Conservation (phyloP, 2,113 vertebrate species). For the Chinchilla lanigera region DNA sequence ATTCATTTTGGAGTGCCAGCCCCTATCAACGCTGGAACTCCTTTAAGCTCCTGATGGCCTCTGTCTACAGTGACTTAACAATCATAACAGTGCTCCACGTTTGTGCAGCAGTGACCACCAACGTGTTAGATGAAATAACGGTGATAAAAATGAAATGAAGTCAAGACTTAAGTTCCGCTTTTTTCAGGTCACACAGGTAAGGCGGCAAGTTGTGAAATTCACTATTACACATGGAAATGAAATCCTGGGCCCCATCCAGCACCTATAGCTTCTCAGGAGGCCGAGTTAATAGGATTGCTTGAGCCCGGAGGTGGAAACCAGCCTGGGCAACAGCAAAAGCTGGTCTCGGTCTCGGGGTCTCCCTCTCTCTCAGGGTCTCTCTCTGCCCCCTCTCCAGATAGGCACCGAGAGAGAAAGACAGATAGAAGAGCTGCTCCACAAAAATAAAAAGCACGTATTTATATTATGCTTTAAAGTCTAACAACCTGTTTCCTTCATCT, state of each 20-base stretch:
- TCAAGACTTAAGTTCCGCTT: not conserved
- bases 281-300: not conserved
- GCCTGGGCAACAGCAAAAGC: not conserved
- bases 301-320: not conserved
- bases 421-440: not conserved
- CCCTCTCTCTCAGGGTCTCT: not conserved
- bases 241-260: not conserved
- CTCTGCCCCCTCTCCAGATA: no score
- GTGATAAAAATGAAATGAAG: not conserved
- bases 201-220: not conserved
- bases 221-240: not conserved
- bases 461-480: slow-evolving; percentile 13
- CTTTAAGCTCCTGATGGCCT: not conserved
- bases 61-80: slow-evolving; percentile 37
- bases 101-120: not conserved
- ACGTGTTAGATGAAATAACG: not conserved
- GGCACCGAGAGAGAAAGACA: not conserved
- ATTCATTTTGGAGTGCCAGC: not conserved
- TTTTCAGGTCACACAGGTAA: not conserved
- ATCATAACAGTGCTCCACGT: not conserved
- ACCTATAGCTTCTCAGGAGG: no score
- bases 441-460: slow-evolving; percentile 30
- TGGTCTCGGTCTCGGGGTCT: not conserved
- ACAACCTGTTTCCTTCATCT: slow-evolving; percentile 1
- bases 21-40: not conserved